Evolutionary conservation across 2,113 vertebrate genomes (phyloP).

Genomic region (Glaucomys volans): DNA sequence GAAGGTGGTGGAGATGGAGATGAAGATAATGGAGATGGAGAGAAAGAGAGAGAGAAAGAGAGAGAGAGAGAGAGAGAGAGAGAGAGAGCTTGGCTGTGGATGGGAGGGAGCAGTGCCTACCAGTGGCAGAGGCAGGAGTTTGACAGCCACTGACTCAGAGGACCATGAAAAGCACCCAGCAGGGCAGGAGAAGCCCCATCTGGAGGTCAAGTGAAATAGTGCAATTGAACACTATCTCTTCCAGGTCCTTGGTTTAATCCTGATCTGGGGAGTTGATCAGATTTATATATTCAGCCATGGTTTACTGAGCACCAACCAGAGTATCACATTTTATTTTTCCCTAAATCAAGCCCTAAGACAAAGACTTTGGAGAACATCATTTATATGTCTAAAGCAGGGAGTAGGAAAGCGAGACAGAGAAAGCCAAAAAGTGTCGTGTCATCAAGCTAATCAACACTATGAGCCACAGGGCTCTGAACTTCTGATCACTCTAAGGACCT

Average conservation of each 20-base stretch:
- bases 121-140: neutral
- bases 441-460: neutral
- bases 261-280: neutral
- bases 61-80: neutral
- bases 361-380: neutral
- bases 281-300: neutral
- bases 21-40: neutral
- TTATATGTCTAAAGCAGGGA: neutral
- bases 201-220: neutral
- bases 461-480: rapidly evolving
- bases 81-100: neutral
- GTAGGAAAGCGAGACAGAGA: neutral
- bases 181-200: neutral
- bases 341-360: neutral
- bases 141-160: neutral
- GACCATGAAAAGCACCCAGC: neutral
- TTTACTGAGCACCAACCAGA: neutral
- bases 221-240: too few species aligned
- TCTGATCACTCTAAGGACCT: neutral
- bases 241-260: neutral
- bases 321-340: neutral
- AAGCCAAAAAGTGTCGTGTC: rapidly evolving
- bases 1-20: too few species aligned
- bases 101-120: neutral
- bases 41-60: neutral